phyloP scores from a whole-genome alignment of 2,888 invertebrate species.

The Eupeodes luniger region DNA sequence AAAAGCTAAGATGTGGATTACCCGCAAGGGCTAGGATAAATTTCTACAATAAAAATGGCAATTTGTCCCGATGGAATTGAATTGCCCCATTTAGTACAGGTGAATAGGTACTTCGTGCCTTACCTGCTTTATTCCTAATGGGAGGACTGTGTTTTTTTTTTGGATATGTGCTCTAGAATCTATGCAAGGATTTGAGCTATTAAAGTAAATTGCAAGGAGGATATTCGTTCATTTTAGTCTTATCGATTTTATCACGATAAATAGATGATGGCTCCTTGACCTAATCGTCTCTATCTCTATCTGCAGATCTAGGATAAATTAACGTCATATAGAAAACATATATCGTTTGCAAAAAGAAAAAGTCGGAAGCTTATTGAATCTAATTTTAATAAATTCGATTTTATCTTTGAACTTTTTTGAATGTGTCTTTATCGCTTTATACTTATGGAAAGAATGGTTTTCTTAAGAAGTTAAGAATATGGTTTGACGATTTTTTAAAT shows the following conservation, averaged over 20 bases:
- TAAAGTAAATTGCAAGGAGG: neutral
- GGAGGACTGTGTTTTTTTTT: neutral
- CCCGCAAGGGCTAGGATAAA: slow-evolving; percentile 62
- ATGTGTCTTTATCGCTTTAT: too few relatives aligned
- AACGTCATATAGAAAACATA: too few relatives aligned
- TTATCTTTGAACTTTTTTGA: neutral
- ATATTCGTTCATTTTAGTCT: neutral
- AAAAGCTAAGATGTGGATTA: slow-evolving; percentile 73
- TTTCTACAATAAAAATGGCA: slow-evolving; percentile 72
- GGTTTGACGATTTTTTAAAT: too few relatives aligned
- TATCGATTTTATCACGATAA: neutral
- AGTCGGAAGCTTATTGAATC: too few relatives aligned
- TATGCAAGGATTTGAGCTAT: neutral
- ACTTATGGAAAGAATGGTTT: too few relatives aligned
- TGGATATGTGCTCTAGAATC: neutral
- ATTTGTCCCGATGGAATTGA: slow-evolving; percentile 74
- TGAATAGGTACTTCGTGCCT: slow-evolving; percentile 22
- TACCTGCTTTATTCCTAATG: slow-evolving; percentile 5
- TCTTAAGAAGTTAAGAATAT: too few relatives aligned
- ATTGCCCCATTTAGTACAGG: slow-evolving; percentile 53
- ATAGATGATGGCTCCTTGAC: neutral
- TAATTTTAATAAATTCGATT: neutral
- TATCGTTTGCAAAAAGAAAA: too few relatives aligned
- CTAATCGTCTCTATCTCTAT: too few relatives aligned
- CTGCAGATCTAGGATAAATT: too few relatives aligned